These are phyloP conservation scores for Drosophila santomea DNA, from an alignment of 1,140 invertebrate species.

Conservation along the genomic window DNA sequence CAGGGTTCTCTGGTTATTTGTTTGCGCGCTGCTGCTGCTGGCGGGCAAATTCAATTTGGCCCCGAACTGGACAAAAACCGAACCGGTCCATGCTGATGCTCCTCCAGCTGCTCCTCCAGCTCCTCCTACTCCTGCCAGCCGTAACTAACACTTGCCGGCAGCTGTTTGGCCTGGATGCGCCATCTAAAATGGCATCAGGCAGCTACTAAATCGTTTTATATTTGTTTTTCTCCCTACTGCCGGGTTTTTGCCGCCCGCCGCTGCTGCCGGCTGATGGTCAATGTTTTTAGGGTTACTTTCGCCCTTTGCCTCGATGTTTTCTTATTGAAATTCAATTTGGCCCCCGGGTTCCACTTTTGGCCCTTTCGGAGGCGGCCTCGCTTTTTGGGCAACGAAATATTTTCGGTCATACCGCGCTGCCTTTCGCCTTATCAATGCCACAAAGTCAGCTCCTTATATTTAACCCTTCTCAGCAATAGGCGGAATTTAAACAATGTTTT, in stretches of 20 bases:
- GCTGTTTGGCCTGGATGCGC: constrained; percentile 66
- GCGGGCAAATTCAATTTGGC: constrained; percentile 71
- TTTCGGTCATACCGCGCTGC: constrained; percentile 31
- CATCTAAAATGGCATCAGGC: constrained; percentile 58
- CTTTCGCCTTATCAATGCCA: constrained; percentile 53
- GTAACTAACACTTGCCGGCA: constrained; percentile 75
- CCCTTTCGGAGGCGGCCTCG: constrained; percentile 14
- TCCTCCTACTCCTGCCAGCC: neutral
- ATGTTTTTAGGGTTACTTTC: constrained; percentile 63
- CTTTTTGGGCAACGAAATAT: constrained; percentile 21
- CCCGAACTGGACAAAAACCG: constrained; percentile 45
- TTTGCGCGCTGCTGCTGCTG: constrained; percentile 15
- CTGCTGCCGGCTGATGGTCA: constrained; percentile 48
- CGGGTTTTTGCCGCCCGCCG: constrained; percentile 6
- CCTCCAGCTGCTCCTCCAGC: neutral
- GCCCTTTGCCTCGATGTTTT: constrained; percentile 65
- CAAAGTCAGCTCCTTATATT: constrained; percentile 61
- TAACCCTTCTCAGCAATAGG: constrained; percentile 60
- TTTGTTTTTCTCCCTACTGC: constrained; percentile 70
- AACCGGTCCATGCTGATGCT: neutral
- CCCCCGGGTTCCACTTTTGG: constrained; percentile 33
- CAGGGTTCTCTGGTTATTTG: constrained; percentile 28
- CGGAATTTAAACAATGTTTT: constrained; percentile 69
- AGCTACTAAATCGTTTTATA: constrained; percentile 82
- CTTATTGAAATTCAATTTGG: constrained; percentile 81